Evolutionary conservation across 2,797 vertebrate species (phyloP), one percentile per base, ranked within the genome.

Genomic region (Hybognathus amarus): DNA sequence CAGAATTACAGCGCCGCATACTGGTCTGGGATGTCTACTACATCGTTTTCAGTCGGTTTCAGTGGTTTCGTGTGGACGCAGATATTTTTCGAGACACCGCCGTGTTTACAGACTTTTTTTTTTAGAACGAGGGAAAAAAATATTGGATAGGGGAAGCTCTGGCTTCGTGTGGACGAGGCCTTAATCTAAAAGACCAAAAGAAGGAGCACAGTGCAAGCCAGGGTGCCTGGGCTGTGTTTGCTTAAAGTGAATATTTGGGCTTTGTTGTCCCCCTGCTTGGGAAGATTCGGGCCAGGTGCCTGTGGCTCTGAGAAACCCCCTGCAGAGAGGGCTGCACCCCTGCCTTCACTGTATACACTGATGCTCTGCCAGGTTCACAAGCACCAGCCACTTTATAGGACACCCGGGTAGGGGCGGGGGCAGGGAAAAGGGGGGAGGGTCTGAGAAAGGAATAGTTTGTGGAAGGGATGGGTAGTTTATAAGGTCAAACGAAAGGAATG

Each of bases 321-420:
- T 81, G 67, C 71, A 45, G 80, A 78, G 83, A 54, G 82, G 61
- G 59, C 76, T 42, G 20, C 38, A 76, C 64, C 84, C 50, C 64
- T 70, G 40, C 79, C 74, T 80, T 64, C 61, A 61, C 54, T 18
- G 79, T 52, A 56, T 67, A 76, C 76, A 79, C 79, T 47, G 50
- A 78, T 93, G 90, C 87, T 75, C 85, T 71, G 70, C 69, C 86
- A 85, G 84, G 88, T 91, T 88, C 88, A 90, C 89, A 83, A 85
- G 89, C 89, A 93, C 92, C 68, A 73, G 17, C 38, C 79, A 45
- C 54, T 80, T 73, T 59, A 83, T 59, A 56, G 36, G 20, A n/a
- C 4, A 50, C 27, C 38, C 5, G 24, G 54, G 91, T 85, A 89
- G 91, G 88, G 92, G 88, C n/a, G 42, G 91, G 38, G 38, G 38